A percentile compares a stretch with the other conserved stretches of the same genome.
Evolutionary conservation across 1,140 invertebrate species (phyloP).

Genomic region (Medauroidea extradentata): DNA sequence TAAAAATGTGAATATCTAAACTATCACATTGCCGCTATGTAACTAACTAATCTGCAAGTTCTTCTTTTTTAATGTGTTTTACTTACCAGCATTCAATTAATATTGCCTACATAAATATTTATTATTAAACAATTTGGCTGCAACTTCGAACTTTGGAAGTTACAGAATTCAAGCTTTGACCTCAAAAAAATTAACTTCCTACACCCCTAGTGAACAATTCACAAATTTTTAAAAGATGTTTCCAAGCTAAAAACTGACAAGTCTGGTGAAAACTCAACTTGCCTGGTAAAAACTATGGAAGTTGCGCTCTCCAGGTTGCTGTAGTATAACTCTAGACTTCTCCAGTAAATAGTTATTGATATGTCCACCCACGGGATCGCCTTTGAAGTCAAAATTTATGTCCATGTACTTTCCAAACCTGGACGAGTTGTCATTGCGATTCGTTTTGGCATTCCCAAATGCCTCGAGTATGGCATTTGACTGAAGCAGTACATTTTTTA

Average conservation of each 20-base stretch:
- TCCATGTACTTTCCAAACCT: slow-evolving; percentile 99
- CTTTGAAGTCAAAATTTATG: slow-evolving; percentile 98
- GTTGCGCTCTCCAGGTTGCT: slow-evolving; percentile 91
- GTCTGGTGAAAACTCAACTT: background rate
- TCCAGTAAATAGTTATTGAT: slow-evolving; percentile 96
- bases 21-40: no score
- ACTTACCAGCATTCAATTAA: no score
- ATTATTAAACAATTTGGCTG: no score
- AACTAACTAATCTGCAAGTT: no score
- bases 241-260: background rate
- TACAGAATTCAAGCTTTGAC: no score
- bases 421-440: slow-evolving; percentile 95
- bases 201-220: no score
- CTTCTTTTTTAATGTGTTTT: no score
- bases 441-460: slow-evolving; percentile 97
- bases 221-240: no score
- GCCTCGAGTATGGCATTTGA: slow-evolving; percentile 95
- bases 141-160: no score
- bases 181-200: no score
- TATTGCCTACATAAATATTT: no score
- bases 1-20: no score
- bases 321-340: slow-evolving; percentile 91
- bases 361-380: slow-evolving; percentile 93
- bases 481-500: slow-evolving; percentile 94
- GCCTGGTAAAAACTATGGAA: slow-evolving; percentile 99